phyloP scores from a whole-genome alignment of 2,888 invertebrate species.

The Himalopsyche japonica region DNA sequence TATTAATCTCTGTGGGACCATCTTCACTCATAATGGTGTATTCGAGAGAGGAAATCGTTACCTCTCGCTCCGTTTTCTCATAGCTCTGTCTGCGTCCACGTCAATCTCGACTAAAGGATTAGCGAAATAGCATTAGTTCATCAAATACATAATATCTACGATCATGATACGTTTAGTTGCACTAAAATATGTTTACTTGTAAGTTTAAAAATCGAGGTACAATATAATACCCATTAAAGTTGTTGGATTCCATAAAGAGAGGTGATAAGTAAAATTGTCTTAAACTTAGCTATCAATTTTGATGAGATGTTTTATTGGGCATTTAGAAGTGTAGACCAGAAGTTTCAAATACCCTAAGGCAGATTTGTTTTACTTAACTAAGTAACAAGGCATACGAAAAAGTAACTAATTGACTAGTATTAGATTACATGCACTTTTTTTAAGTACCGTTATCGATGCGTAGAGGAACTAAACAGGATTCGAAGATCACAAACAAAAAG shows the following conservation, averaged over 20 bases:
- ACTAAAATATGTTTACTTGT: background rate
- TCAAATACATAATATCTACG: background rate
- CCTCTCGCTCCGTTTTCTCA: background rate
- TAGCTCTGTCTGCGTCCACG: background rate
- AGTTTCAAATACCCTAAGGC: background rate
- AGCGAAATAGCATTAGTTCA: background rate
- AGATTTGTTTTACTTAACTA: too few species aligned
- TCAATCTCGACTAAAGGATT: conserved; percentile 1
- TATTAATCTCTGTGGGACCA: conserved; percentile 34
- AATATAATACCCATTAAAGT: too few species aligned
- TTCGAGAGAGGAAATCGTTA: background rate
- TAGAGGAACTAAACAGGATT: too few species aligned
- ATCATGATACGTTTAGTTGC: background rate
- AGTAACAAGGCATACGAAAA: too few species aligned
- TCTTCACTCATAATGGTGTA: conserved; percentile 10
- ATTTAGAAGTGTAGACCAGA: background rate
- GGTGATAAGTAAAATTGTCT: too few species aligned
- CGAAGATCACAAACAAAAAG: too few species aligned
- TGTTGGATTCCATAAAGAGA: too few species aligned
- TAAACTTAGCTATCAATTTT: too few species aligned
- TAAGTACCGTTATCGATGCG: too few species aligned
- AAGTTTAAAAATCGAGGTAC: background rate
- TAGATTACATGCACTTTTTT: too few species aligned
- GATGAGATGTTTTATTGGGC: too few species aligned
- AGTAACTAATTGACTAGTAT: too few species aligned